phyloP scores from a whole-genome alignment of 2,113 vertebrate genomes.

The Tragelaphus imberbis region DNA sequence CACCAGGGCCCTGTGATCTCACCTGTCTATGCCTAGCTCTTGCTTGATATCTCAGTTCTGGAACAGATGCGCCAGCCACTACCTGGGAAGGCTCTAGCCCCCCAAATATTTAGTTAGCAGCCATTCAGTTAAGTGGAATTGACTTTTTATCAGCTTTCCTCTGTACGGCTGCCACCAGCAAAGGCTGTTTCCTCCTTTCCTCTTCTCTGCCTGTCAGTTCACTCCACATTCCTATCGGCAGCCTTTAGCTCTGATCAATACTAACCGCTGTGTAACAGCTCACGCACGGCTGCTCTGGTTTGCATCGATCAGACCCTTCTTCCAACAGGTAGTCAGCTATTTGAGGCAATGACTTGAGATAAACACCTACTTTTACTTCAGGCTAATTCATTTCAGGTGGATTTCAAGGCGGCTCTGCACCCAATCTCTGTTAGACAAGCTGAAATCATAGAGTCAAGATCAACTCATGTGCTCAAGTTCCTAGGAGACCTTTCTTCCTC shows the following conservation, averaged over 20 bases:
- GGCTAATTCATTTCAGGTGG: constrained; percentile 69
- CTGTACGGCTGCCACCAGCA: constrained; percentile 89
- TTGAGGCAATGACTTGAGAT: constrained; percentile 72
- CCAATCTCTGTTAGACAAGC: neutral
- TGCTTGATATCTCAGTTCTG: constrained; percentile 85
- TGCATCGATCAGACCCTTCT: constrained; percentile 89
- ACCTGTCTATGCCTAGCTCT: constrained; percentile 56
- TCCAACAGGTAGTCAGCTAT: constrained; percentile 87
- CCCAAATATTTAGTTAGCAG: constrained; percentile 97
- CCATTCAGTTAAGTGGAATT: constrained; percentile 97
- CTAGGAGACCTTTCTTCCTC: neutral
- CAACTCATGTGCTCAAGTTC: neutral
- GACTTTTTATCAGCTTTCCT: constrained; percentile 94
- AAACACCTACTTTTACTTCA: constrained; percentile 74
- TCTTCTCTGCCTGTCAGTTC: constrained; percentile 85
- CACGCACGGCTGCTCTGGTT: constrained; percentile 80
- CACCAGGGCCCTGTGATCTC: neutral
- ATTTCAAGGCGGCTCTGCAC: constrained; percentile 44
- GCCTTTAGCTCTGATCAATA: constrained; percentile 93
- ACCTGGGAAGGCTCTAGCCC: constrained; percentile 75
- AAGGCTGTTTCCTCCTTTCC: constrained; percentile 85
- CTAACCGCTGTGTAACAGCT: constrained; percentile 87
- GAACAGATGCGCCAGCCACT: constrained; percentile 68
- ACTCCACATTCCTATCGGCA: constrained; percentile 91
- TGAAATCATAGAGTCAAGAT: neutral